Base-by-base conservation (phyloP, 2,113 vertebrate genomes). In the Oxygymnocypris stewartii region DNA sequence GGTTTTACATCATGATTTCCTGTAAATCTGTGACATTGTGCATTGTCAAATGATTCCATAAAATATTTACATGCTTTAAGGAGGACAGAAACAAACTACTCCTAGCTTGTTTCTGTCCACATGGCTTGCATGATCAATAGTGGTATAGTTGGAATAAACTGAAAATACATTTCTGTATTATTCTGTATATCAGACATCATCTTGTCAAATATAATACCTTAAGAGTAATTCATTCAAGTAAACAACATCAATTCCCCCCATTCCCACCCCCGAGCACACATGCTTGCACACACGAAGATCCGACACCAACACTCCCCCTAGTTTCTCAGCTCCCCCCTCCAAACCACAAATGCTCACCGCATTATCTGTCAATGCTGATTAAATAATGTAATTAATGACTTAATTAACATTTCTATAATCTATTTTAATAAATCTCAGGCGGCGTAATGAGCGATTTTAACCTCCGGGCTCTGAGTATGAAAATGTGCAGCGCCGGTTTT, bases 351-450 rank as follows among this genome's bases (percentile, higher is more conserved):
- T 86, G 81, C 85, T 85, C 85, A 85, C 80, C 74, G 83, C 79
- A 93, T 93, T 94, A 95, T 94, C 94, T 95, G 95, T 96, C 95
- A 96, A 93, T 94, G 93, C 95, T 93, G 94, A 93, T 95, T 95
- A 96, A 95, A 94, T 96, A 95, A 96, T 95, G 94, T 96, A 94
- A 95, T 96, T 96, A 96, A 96, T 95, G 94, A 95, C 94, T 95
- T 95, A 94, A 95, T 96, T 96, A 95, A 95, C 95, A 96, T 95
- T 96, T 95, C 91, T 93, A 93, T 95, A 94, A 95, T 96, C 94
- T 95, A 95, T 95, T 95, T 94, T 95, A 95, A 96, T 96, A 95
- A 95, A 96, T 96, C 94, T 95, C 93, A 95, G 91, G 89, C 93
- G 90, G 94, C 93, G 92, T 95, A 95, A 96, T 94, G 94, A 95